These are phyloP conservation scores for Cerceris rybyensis DNA, from an alignment of 2,888 invertebrate species.

Conservation along the genomic window DNA sequence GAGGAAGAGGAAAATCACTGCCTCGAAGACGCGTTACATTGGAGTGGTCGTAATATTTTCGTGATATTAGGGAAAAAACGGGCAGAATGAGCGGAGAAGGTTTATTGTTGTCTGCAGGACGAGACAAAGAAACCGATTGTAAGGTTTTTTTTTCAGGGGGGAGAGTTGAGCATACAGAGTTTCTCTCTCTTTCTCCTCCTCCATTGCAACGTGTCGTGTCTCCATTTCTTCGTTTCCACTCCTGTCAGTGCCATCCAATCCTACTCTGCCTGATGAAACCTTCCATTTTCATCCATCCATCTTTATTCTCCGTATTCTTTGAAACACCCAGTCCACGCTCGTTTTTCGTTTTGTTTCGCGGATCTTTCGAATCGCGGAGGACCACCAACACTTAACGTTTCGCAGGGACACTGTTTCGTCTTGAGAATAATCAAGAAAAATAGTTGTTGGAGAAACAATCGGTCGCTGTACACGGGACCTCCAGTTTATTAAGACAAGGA, in stretches of 20 bases:
- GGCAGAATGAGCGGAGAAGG: neutral
- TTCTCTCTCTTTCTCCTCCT: neutral
- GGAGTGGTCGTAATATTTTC: conserved; percentile 1
- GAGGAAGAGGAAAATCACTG: neutral
- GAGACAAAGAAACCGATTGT: conserved; percentile 62
- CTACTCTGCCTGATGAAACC: conserved; percentile 70
- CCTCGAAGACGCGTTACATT: neutral
- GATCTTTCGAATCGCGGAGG: conserved; percentile 22
- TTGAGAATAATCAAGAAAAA: conserved; percentile 21
- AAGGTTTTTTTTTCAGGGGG: conserved; percentile 27
- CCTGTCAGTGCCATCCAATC: conserved; percentile 62
- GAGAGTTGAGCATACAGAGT: conserved; percentile 4
- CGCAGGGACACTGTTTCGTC: neutral
- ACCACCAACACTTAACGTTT: conserved; percentile 5
- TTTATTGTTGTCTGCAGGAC: conserved; percentile 41
- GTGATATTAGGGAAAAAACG: neutral
- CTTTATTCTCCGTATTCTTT: conserved; percentile 43
- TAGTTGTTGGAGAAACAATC: conserved; percentile 19
- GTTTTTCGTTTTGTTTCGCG: conserved; percentile 5
- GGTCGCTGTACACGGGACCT: neutral
- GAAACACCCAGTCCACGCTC: conserved; percentile 6
- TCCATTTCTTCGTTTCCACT: conserved; percentile 20
- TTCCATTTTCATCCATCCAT: conserved; percentile 65
- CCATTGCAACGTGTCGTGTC: conserved; percentile 13
- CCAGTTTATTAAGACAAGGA: neutral